Evolutionary conservation across 2,113 vertebrate species (phyloP), one percentile per base, ranked within the genome.

Genomic region (Sisor rabdophorus): DNA sequence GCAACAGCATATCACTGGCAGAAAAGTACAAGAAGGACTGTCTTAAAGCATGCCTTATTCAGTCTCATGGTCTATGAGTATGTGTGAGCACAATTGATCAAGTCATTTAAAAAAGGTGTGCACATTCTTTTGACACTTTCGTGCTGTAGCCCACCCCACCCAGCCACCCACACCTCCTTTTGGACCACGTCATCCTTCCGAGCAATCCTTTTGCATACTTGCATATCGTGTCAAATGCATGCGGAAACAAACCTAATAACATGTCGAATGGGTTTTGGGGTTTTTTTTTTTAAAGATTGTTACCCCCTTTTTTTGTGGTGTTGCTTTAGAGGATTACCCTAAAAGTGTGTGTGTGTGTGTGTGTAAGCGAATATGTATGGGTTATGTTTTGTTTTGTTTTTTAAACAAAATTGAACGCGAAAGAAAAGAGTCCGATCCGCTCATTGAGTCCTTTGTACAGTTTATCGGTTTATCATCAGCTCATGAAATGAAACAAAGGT

Each of bases 1-100:
- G 79, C 67, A 90, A 86, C 89, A 91, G 88, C 90, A 84, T 86
- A 91, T 89, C 91, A 92, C 90, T 91, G 90, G 93, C 92, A 95
- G 89, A 95, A 93, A 86, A 91, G 91, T 93, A 93, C 88, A 90
- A 82, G 86, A 85, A 89, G 85, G 94, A 94, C 94, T 92, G 94
- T 95, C 91, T 95, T 93, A 95, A 69, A 93, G 96, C 95, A 98
- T 96, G 96, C 96, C 96, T 99, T 97, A 95, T 94, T 91, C 94
- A 95, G 94, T 93, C 93, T 95, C 88, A 90, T 69, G 61, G 58
- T 82, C 17, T 90, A 88, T 92, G 93, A 93, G 89, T 89, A 92
- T 91, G 92, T 91, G 91, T 93, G 92, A 93, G 91, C 85, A 87
- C 85, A 93, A 90, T 91, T 89, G 85, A 95, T 92, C 92, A 93